These are phyloP conservation scores for Pyrgilauda ruficollis DNA, from an alignment of 2,113 vertebrate genomes.

Conservation along the genomic window DNA sequence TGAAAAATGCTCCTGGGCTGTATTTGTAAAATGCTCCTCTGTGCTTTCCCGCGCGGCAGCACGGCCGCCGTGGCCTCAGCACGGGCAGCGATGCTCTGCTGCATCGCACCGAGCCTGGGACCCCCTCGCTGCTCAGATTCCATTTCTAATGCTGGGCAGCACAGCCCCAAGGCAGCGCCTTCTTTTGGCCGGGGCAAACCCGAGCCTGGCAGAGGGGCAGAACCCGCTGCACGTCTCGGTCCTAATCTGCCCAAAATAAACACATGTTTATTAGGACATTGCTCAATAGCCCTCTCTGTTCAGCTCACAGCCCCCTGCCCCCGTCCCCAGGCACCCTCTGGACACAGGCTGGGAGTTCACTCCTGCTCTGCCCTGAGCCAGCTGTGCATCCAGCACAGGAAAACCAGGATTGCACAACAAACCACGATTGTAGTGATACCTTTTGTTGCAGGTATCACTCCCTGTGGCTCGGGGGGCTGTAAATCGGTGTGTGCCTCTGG, in stretches of 20 bases:
- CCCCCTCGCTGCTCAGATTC: fast-evolving
- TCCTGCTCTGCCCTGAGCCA: not conserved
- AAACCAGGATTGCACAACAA: not conserved
- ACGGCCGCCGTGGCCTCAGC: not conserved
- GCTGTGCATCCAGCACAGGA: not conserved
- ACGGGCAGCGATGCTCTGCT: not conserved
- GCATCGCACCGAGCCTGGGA: not conserved
- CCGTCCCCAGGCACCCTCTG: not conserved
- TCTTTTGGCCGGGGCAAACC: not conserved
- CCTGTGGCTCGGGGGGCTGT: fast-evolving
- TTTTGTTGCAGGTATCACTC: not conserved
- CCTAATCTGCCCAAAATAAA: not conserved
- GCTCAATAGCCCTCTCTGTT: not conserved
- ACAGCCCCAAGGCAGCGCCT: not conserved
- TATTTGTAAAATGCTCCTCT: not conserved
- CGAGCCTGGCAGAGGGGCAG: not conserved
- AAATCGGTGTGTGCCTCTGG: not conserved
- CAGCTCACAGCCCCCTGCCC: not conserved
- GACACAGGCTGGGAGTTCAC: not conserved
- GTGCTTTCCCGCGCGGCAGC: not conserved
- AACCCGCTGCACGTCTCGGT: fast-evolving
- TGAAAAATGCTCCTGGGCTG: slow-evolving; percentile 48
- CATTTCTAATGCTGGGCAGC: not conserved
- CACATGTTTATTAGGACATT: fast-evolving
- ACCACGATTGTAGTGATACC: not conserved